These are phyloP conservation scores for Dasyprocta punctata DNA, from an alignment of 2,113 vertebrate genomes.

Conservation along the genomic window DNA sequence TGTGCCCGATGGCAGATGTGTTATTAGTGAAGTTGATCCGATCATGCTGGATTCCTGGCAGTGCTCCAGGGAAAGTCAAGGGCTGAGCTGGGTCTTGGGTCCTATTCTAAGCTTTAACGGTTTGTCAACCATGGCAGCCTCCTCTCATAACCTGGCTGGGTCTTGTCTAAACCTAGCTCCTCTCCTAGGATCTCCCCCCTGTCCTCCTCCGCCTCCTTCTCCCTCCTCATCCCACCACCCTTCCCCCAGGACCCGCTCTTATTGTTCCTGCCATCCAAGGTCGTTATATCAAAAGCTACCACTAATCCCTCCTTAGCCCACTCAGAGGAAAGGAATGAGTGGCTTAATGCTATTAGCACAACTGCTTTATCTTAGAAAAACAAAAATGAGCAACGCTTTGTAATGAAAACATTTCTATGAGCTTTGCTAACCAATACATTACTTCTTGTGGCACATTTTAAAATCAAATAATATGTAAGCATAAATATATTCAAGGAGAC, in stretches of 20 bases:
- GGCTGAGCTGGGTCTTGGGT: background rate
- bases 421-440: background rate
- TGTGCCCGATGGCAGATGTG: background rate
- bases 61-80: background rate
- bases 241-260: background rate
- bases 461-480: conserved; percentile 16
- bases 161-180: background rate
- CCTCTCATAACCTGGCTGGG: background rate
- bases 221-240: background rate
- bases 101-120: background rate
- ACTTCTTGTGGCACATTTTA: background rate
- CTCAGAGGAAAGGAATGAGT: background rate
- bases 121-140: background rate
- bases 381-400: background rate
- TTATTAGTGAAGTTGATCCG: background rate
- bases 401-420: conserved; percentile 22
- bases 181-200: background rate
- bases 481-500: background rate
- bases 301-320: conserved; percentile 7
- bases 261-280: background rate
- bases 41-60: background rate
- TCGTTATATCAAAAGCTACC: background rate
- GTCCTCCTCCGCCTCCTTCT: background rate
- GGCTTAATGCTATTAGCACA: background rate
- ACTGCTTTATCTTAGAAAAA: conserved; percentile 47